Conservation (phyloP, 2,888 invertebrate genomes). For the Dicycla oo region DNA sequence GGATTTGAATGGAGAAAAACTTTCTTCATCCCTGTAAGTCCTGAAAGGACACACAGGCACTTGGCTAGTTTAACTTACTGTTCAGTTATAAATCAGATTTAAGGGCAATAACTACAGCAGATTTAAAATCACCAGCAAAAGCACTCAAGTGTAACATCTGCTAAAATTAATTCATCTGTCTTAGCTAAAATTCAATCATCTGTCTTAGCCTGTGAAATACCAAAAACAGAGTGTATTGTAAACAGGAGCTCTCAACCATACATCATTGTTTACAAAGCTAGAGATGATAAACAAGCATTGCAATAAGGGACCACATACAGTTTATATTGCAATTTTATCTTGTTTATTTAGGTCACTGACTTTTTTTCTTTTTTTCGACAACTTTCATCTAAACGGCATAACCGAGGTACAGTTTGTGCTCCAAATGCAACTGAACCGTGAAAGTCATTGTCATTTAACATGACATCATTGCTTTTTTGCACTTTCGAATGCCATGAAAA, state of each 20-base stretch:
- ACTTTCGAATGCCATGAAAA: slow-evolving; percentile 80
- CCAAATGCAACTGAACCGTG: slow-evolving; percentile 89
- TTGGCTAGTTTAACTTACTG: background rate
- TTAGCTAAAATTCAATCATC: slow-evolving; percentile 4
- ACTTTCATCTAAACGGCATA: slow-evolving; percentile 86
- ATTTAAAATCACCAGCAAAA: background rate
- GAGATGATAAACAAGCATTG: slow-evolving; percentile 68
- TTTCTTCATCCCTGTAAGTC: background rate
- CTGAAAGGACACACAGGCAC: no score
- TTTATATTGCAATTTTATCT: slow-evolving; percentile 46
- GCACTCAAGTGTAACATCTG: slow-evolving; percentile 14
- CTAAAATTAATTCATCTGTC: slow-evolving; percentile 8
- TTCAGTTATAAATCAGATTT: background rate
- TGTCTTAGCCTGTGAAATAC: slow-evolving; percentile 9
- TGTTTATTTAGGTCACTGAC: slow-evolving; percentile 74
- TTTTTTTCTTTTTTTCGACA: slow-evolving; percentile 81
- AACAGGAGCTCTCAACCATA: slow-evolving; percentile 32
- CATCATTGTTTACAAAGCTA: slow-evolving; percentile 65
- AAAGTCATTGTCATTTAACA: slow-evolving; percentile 88
- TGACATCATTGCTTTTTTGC: slow-evolving; percentile 88
- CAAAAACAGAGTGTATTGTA: slow-evolving; percentile 43
- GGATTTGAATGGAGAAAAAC: background rate
- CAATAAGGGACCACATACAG: slow-evolving; percentile 23
- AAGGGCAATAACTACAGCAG: background rate
- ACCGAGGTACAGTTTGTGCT: slow-evolving; percentile 86